phyloP scores from a whole-genome alignment of 2,113 vertebrate species.

The Sinocyclocheilus anshuiensis region DNA sequence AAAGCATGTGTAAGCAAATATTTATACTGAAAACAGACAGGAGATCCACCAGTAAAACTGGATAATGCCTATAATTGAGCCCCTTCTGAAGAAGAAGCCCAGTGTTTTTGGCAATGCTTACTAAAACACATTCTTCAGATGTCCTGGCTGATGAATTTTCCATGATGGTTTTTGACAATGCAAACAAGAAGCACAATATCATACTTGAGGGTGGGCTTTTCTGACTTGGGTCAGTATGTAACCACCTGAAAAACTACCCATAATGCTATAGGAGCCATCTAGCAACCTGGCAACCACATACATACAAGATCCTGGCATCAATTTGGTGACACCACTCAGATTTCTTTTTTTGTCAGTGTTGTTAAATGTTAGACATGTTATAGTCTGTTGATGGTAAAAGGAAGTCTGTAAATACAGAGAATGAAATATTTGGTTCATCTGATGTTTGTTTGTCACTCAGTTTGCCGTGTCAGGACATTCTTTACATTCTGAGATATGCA shows the following conservation, averaged over 20 bases:
- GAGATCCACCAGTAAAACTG: not conserved
- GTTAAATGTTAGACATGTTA: not conserved
- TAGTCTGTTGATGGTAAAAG: not conserved
- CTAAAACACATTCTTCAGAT: not conserved
- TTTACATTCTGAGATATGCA: slow-evolving; percentile 41
- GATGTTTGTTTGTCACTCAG: not conserved
- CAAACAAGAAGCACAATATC: not conserved
- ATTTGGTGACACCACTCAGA: not conserved
- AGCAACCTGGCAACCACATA: not conserved
- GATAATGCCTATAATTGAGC: not conserved
- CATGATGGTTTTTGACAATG: not conserved
- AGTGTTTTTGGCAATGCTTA: not conserved
- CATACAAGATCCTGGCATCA: not conserved
- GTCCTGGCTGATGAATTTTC: not conserved
- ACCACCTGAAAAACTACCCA: not conserved
- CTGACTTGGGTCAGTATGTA: no score
- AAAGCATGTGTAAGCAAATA: not conserved
- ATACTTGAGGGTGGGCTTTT: not conserved
- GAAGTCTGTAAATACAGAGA: not conserved
- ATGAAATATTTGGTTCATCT: not conserved
- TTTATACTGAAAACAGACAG: not conserved
- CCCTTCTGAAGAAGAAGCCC: not conserved
- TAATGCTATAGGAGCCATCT: not conserved
- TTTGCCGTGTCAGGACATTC: slow-evolving; percentile 60
- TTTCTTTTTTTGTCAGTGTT: not conserved